A percentile compares a stretch with the other conserved stretches of the same genome.
Evolutionary conservation across 2,888 invertebrate genomes (phyloP).

Genomic region (Drosophila gaucha): DNA sequence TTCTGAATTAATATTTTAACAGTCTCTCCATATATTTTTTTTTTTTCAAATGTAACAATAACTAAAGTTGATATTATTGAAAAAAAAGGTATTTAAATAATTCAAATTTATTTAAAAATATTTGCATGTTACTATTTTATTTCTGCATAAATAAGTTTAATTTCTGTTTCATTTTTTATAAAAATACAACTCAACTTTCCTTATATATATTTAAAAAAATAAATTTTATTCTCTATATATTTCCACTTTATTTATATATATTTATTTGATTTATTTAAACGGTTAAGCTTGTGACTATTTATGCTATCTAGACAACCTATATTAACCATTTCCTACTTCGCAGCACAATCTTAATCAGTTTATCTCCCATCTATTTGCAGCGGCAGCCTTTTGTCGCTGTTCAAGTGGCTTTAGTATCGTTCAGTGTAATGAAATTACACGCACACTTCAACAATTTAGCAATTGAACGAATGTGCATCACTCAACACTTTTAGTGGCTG

Average conservation of each 20-base stretch:
- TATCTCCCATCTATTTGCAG: conserved; percentile 28
- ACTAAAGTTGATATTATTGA: no score
- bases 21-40: no score
- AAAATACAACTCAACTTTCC: no score
- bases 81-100: no score
- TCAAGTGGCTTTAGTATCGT: conserved; percentile 36
- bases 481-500: conserved; percentile 36
- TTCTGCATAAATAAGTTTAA: no score
- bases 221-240: neutral
- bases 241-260: conserved; percentile 3
- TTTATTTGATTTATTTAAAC: neutral
- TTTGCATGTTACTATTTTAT: no score
- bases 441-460: conserved; percentile 74
- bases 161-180: no score
- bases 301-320: conserved; percentile 10
- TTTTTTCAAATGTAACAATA: no score
- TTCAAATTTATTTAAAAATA: no score
- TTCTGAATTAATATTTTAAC: no score
- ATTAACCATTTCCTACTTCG: conserved; percentile 43
- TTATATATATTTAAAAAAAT: no score
- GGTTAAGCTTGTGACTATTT: neutral
- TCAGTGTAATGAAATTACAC: conserved; percentile 70
- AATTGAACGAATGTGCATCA: conserved; percentile 58
- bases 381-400: conserved; percentile 36
- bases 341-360: conserved; percentile 39